Evolutionary conservation across 2,113 vertebrate genomes (phyloP).

Genomic region (Triplophysa tibetana): DNA sequence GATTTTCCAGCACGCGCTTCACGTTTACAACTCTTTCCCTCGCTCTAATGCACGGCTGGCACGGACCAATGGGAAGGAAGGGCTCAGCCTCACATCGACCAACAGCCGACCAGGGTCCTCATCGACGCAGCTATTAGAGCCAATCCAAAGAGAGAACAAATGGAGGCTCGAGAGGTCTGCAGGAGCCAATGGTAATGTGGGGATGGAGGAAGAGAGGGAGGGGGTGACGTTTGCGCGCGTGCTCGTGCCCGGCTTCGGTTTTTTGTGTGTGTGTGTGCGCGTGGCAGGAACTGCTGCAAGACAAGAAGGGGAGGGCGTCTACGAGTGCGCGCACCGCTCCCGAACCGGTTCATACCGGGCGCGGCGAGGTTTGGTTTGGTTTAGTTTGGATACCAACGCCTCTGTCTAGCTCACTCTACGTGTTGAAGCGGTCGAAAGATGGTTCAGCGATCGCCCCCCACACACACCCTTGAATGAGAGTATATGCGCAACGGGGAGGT

Average conservation of each 20-base stretch:
- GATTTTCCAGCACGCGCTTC: constrained; percentile 62
- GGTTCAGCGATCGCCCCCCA: neutral
- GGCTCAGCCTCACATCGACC: constrained; percentile 45
- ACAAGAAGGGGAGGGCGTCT: constrained; percentile 49
- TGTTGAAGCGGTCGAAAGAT: constrained; percentile 59
- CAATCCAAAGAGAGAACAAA: constrained; percentile 47
- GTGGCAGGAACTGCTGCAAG: constrained; percentile 37
- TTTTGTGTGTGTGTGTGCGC: constrained; percentile 58
- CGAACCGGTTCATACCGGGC: constrained; percentile 83
- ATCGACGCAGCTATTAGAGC: constrained; percentile 8
- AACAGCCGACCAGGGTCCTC: constrained; percentile 51
- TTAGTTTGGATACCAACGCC: constrained; percentile 49
- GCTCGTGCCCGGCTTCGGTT: constrained; percentile 51
- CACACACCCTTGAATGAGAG: neutral
- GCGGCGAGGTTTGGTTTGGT: constrained; percentile 61
- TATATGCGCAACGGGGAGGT: neutral
- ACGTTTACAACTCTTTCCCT: constrained; percentile 73
- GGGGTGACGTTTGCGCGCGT: constrained; percentile 32
- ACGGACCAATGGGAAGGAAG: constrained; percentile 62
- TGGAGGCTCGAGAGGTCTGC: constrained; percentile 52
- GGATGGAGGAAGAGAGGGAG: neutral
- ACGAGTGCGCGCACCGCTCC: constrained; percentile 67
- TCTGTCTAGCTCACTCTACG: constrained; percentile 52
- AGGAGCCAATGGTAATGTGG: constrained; percentile 59
- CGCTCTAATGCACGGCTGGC: constrained; percentile 53